These are phyloP conservation scores for Bemisia tabaci DNA, from an alignment of 1,140 invertebrate genomes.

Conservation along the genomic window DNA sequence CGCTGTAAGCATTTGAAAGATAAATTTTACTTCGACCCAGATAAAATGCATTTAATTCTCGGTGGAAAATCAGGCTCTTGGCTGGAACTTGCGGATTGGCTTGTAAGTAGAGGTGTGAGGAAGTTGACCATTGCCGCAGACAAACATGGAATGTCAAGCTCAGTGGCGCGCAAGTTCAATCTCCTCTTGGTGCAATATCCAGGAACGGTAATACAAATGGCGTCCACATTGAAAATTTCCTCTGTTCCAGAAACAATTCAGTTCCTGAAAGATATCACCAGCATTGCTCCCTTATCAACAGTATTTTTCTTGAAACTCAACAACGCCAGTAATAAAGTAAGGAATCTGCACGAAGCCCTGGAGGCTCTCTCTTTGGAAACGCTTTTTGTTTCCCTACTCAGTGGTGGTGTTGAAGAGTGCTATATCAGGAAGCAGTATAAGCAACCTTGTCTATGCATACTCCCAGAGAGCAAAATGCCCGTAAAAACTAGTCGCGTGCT, in stretches of 20 bases:
- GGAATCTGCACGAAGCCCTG: neutral
- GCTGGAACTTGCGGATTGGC: constrained; percentile 12
- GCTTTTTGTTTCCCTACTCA: neutral
- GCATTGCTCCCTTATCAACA: constrained; percentile 1
- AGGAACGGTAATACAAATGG: constrained; percentile 4
- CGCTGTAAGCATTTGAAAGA: neutral
- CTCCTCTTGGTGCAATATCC: constrained; percentile 6
- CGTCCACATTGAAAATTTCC: neutral
- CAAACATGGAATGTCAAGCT: neutral
- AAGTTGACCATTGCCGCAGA: constrained; percentile 6
- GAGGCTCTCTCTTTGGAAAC: neutral
- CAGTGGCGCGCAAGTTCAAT: constrained; percentile 5
- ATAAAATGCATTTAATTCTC: neutral
- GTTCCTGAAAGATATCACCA: neutral
- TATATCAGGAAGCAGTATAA: neutral
- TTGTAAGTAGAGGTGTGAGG: constrained; percentile 8
- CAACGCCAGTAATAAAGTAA: neutral
- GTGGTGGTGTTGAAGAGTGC: neutral
- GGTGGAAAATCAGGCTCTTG: constrained; percentile 3
- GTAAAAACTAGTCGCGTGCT: neutral
- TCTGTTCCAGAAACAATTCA: constrained; percentile 3
- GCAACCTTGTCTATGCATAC: constrained; percentile 2
- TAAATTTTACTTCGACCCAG: neutral
- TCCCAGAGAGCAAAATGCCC: neutral
- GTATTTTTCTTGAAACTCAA: constrained; percentile 7